Conservation (phyloP, 1,140 invertebrate genomes). For the Papilio polyxenes region DNA sequence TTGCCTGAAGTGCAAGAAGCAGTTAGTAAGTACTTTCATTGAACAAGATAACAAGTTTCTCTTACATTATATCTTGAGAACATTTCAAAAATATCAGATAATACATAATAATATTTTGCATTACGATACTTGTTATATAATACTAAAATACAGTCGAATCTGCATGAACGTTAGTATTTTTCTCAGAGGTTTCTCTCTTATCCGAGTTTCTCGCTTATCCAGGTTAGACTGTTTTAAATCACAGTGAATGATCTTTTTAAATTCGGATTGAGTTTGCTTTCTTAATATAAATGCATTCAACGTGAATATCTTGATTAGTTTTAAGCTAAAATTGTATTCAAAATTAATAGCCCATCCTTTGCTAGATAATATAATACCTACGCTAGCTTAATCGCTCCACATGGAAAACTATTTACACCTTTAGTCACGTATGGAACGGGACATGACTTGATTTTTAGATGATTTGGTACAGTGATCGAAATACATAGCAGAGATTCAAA, state of each 20-base stretch:
- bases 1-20: conserved; percentile 38
- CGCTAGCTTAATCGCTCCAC: neutral
- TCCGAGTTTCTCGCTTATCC: no score
- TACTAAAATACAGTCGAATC: neutral
- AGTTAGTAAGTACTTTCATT: conserved; percentile 45
- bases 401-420: conserved; percentile 7
- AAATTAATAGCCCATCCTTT: neutral
- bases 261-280: no score
- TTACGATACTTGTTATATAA: neutral
- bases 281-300: neutral
- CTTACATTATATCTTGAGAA: conserved; percentile 13
- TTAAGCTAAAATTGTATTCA: neutral
- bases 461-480: neutral
- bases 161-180: no score
- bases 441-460: neutral
- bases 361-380: neutral
- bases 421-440: neutral
- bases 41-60: conserved; percentile 41
- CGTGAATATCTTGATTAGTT: no score
- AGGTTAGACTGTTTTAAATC: no score
- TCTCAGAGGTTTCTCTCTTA: no score
- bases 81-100: neutral
- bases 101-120: neutral
- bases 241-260: no score
- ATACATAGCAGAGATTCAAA: neutral